Conservation (phyloP, 2,113 vertebrate genomes). For the Chloropsis cyanopogon region DNA sequence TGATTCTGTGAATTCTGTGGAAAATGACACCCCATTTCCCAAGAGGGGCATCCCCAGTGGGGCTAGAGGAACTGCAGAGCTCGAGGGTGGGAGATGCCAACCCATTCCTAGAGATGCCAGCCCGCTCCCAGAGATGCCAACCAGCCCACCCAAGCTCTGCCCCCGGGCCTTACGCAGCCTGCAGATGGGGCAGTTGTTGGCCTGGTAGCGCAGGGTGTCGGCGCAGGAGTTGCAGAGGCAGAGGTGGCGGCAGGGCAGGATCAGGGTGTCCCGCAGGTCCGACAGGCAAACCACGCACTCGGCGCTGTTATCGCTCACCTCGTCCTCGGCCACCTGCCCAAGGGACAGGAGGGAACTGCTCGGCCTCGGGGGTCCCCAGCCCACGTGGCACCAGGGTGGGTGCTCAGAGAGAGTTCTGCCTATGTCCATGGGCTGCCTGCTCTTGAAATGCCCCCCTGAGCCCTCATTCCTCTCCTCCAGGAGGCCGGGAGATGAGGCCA, state of each 20-base stretch:
- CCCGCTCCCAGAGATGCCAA: too few relatives aligned
- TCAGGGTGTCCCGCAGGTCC: constrained; percentile 93
- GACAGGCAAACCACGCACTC: constrained; percentile 98
- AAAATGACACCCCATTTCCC: background rate
- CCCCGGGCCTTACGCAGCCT: too few relatives aligned
- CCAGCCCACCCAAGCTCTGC: too few relatives aligned
- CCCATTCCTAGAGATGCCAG: background rate
- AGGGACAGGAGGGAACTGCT: background rate
- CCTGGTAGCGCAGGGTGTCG: constrained; percentile 94
- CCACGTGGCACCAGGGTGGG: accelerated
- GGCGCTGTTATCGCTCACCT: constrained; percentile 96
- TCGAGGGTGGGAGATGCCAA: background rate
- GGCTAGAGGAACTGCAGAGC: background rate
- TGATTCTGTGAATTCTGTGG: background rate
- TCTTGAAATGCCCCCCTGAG: background rate
- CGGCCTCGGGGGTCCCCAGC: accelerated
- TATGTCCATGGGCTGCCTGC: background rate
- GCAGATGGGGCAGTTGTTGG: background rate
- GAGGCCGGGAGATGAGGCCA: background rate
- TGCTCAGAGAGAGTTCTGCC: background rate
- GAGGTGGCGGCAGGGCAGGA: constrained; percentile 94
- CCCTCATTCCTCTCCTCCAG: background rate
- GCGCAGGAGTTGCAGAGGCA: constrained; percentile 94
- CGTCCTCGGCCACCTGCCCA: constrained; percentile 88
- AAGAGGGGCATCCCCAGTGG: background rate